Evolutionary conservation across 2,797 vertebrate genomes (phyloP), one percentile per base, ranked within the genome.

Genomic region (Anisognathus igniventris): DNA sequence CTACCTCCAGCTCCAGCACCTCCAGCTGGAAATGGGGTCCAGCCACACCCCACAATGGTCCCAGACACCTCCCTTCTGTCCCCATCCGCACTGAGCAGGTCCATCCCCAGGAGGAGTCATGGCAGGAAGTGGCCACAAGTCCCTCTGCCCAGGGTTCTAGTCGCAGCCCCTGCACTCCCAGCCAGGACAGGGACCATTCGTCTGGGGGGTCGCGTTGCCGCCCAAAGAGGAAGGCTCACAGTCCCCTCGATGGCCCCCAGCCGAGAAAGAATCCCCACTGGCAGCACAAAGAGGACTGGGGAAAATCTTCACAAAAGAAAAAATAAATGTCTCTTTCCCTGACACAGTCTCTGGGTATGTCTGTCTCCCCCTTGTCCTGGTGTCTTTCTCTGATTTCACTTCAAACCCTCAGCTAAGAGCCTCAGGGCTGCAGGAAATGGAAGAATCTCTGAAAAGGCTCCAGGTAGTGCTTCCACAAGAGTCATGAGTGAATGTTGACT

Each of bases 131-230:
- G 23, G 20, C 23, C 2, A 1, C n/a, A n/a, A 14, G 31, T 8
- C 23, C 27, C 23, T 62, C 42, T 81, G 48, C 23, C 11, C 31
- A 50, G 19, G 19, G n/a, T 13, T 37, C 13, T 17, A 15, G 23
- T 15, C 4, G 1, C 8, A 47, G 27, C 7, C 22, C 19, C 35
- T 42, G 13, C 35, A 31, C 15, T 61, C 24, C 48, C 20, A 35
- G 13, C 9, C 56, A 56, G 42, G 23, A 51, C 21, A 53, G 30
- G 11, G 30, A 25, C 5, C 7, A 2, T 3, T 61, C 28, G 11
- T 20, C 62, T 30, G 6, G 3, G 18, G 12, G 4, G 9, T 25
- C 35, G 35, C 1, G 1, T 11, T 1, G 5, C 15, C 5, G 4
- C 27, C 6, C 22, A 48, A 56, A 56, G 31, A 74, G 56, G 28